Base-by-base conservation (phyloP, 2,888 invertebrate species). In the Caenorhabditis afra region DNA sequence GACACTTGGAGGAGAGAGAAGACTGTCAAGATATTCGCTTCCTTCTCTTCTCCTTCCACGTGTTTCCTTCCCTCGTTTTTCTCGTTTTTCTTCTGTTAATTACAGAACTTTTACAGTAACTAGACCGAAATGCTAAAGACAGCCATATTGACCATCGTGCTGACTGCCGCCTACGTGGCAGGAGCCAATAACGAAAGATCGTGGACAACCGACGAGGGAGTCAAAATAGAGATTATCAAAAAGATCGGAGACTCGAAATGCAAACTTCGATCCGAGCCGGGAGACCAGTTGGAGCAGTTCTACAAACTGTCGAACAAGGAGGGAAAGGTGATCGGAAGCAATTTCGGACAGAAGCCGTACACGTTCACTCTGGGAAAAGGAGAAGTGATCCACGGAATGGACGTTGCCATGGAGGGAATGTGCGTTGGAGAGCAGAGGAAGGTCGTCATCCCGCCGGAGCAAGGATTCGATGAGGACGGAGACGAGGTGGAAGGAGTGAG, bases 191-290 rank as follows among this genome's bases (percentile, higher is more conserved):
- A 85, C 53, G 84, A 86, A 41, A 79, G 89, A 29, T 81, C 82
- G 23, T 89, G 89, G 89, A 84, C 83, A 18, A 88, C 89, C 11
- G 89, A 89, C 8, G 89, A 89, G 23, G 89, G 89, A 12, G 81
- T 90, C 49, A 83, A 87, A 49, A 86, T 89, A 52, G 89, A 89
- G 67, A 89, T 89, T 75, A 89, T 89, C 76, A 88, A 89, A 64
- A 89, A 88, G 67, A 88, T 89, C 52, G 85, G 87, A 22, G 89
- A 88, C 47, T 81, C 82, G 8, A 89, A 89, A 57, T 89, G 89
- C 62, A 88, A 87, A 65, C 80, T 90, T 55, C 75, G 78, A 20
- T 85, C 87, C 4, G 79, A 88, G 70, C n/a, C 80, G 11, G 90
- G 90, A 18, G 89, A 89, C 73, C 77, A 86, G 41, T 49, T 89